Conservation (phyloP, 1,140 invertebrate genomes). For the Heliconius eleuchia region DNA sequence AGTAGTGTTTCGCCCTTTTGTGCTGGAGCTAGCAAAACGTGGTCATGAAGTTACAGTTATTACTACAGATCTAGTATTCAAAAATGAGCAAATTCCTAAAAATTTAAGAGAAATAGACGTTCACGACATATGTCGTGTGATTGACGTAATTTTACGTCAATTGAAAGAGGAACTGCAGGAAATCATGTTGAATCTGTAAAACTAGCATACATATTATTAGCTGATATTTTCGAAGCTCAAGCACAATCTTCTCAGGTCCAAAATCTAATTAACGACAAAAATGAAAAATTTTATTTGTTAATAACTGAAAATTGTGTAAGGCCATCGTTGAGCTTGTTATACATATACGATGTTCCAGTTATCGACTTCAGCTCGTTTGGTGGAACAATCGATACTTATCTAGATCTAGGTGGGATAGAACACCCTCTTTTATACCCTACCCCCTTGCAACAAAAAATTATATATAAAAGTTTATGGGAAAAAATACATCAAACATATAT, state of each 20-base stretch:
- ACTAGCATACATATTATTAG: not conserved
- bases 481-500: slow-evolving; percentile 38
- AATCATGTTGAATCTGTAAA: not conserved
- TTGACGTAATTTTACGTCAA: not conserved
- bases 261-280: slow-evolving; percentile 41
- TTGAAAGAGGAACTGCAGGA: not conserved
- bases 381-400: slow-evolving; percentile 30
- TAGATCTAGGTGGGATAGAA: slow-evolving; percentile 31
- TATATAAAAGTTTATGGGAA: slow-evolving; percentile 39
- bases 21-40: not conserved
- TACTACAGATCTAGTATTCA: not conserved
- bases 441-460: slow-evolving; percentile 39
- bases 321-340: slow-evolving; percentile 34
- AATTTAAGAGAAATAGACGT: not conserved
- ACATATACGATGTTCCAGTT: slow-evolving; percentile 48
- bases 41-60: not conserved
- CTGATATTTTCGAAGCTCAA: slow-evolving; percentile 35
- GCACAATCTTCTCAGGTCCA: slow-evolving; percentile 37
- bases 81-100: not conserved
- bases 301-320: slow-evolving; percentile 43
- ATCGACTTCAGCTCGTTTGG: slow-evolving; percentile 51
- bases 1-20: not conserved
- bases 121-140: not conserved
- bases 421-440: slow-evolving; percentile 48
- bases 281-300: slow-evolving; percentile 47